Evolutionary conservation across 2,888 invertebrate species (phyloP).

Genomic region (Alcis repandata): DNA sequence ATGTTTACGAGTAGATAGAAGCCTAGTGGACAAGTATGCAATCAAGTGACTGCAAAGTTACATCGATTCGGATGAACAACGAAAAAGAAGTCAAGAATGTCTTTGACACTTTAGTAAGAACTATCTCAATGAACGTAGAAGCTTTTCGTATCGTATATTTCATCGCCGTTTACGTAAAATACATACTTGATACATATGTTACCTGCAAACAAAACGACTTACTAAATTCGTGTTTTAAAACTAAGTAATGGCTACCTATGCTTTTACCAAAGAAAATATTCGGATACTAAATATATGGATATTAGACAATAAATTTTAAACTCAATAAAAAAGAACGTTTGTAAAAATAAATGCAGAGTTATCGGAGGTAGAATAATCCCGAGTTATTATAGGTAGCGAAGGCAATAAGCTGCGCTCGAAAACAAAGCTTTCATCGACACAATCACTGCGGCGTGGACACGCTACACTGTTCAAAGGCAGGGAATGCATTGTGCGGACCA

Average conservation of each 20-base stretch:
- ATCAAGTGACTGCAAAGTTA: neutral
- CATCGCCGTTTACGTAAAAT: too few relatives aligned
- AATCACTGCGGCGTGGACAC: slow-evolving; percentile 24
- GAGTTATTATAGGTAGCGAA: slow-evolving; percentile 32
- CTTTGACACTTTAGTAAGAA: neutral
- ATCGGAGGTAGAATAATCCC: slow-evolving; percentile 18
- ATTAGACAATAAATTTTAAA: neutral
- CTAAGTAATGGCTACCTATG: too few relatives aligned
- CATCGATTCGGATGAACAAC: slow-evolving; percentile 1
- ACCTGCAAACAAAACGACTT: too few relatives aligned
- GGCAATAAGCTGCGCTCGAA: slow-evolving; percentile 34
- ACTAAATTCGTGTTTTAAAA: too few relatives aligned
- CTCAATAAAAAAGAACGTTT: slow-evolving; percentile 1
- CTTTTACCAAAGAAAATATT: too few relatives aligned
- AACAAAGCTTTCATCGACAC: slow-evolving; percentile 38
- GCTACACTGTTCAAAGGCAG: slow-evolving; percentile 13
- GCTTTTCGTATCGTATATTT: neutral
- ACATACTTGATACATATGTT: too few relatives aligned
- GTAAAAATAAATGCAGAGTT: slow-evolving; percentile 13
- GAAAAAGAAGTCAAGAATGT: neutral
- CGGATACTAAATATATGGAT: too few relatives aligned
- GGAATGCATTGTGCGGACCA: slow-evolving; percentile 9
- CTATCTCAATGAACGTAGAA: neutral
- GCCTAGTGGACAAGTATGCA: neutral
- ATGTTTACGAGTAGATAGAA: neutral